A percentile compares a stretch with the other conserved stretches of the same genome.
Evolutionary conservation across 2,113 vertebrate species (phyloP).

Genomic region (Rhabdomys dilectus): DNA sequence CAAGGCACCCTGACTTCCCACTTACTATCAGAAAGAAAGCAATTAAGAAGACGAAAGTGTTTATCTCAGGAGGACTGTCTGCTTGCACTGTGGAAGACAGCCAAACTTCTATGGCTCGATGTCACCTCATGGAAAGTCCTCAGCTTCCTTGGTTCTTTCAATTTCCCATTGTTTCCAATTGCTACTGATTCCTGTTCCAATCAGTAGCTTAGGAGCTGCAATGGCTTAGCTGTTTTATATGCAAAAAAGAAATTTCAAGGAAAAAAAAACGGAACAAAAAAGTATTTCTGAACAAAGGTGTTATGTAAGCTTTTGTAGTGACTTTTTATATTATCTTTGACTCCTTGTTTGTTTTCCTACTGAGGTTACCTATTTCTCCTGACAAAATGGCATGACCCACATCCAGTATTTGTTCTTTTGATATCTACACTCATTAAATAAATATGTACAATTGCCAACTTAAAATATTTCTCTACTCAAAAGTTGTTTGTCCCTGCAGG

Average conservation of each 20-base stretch:
- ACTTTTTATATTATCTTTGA: slow-evolving; percentile 42
- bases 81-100: slow-evolving; percentile 63
- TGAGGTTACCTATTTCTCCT: slow-evolving; percentile 46
- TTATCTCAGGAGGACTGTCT: slow-evolving; percentile 62
- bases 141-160: slow-evolving; percentile 73
- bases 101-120: slow-evolving; percentile 73
- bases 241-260: slow-evolving; percentile 55
- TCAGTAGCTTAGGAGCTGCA: slow-evolving; percentile 77
- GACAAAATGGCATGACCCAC: slow-evolving; percentile 34
- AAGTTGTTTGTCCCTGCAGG: background rate
- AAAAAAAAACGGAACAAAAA: slow-evolving; percentile 37
- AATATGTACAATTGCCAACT: background rate
- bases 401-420: slow-evolving; percentile 29
- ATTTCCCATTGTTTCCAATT: slow-evolving; percentile 82
- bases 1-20: slow-evolving; percentile 48
- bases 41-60: slow-evolving; percentile 58
- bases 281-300: background rate
- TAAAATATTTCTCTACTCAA: slow-evolving; percentile 45
- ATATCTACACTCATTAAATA: slow-evolving; percentile 55
- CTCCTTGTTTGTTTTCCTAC: slow-evolving; percentile 13
- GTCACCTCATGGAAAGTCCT: slow-evolving; percentile 72
- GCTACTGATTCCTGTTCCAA: slow-evolving; percentile 80
- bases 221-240: slow-evolving; percentile 69
- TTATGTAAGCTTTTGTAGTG: background rate
- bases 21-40: slow-evolving; percentile 64